Evolutionary conservation across 2,888 invertebrate species (phyloP), one percentile per base, ranked within the genome.

Genomic region (Furcula furcula): DNA sequence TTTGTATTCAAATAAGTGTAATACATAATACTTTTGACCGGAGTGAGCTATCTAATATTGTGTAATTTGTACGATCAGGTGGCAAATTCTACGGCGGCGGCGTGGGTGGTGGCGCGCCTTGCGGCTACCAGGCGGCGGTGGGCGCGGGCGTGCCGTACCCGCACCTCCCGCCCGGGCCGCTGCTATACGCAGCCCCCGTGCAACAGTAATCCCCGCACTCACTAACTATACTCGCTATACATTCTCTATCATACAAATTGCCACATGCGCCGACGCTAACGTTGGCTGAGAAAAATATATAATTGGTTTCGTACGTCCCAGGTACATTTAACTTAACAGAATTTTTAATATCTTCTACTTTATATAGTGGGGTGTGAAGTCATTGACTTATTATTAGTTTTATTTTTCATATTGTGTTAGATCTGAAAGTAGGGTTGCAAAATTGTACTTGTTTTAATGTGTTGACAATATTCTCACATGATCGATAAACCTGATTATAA

Each of bases 61-160:
- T 7, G 19, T 19, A n/a, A 7, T 19, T n/a, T 19, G 20, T 25
- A 6, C 13, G 30, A 9, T 16, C 90, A 81, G 92, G 92, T 67
- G 93, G 92, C 75, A 94, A 94, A 74, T 94, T 92, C 89, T 94
- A 94, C 87, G 94, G 94, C 57, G 91, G 92, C 9, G 91, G 91
- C 46, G 93, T 90, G 60, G 92, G 76, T 54, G 91, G 81, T 36
- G 87, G 77, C 22, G 88, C 85, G 1, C 89, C 90, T 1, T 93
- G 92, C 68, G 91, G 92, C 33, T 93, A 94, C 75, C 93, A 93
- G 75, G 91, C 92, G 34, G 91, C 93, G 3, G 87, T 93, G 81
- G 86, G 91, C 85, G 72, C 90, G 73, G 61, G 83, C 36, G 86
- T 87, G 29, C 91, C 93, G 7, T 91, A 93, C 70, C 91, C 92